phyloP scores from a whole-genome alignment of 2,797 vertebrate species.

The Ciconia nigra region DNA sequence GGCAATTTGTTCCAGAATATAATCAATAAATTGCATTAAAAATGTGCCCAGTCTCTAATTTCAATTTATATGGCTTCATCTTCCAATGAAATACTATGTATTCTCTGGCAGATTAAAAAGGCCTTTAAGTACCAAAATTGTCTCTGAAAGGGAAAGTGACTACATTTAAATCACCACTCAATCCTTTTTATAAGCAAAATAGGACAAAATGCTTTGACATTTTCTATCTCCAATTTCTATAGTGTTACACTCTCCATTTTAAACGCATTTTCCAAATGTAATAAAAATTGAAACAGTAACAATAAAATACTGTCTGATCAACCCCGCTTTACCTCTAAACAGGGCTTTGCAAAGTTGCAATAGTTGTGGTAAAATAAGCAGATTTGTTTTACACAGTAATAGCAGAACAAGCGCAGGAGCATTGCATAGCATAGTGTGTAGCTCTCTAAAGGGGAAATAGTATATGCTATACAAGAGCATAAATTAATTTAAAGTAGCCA shows the following conservation, averaged over 20 bases:
- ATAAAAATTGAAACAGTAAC: neutral
- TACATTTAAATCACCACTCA: neutral
- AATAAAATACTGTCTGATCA: neutral
- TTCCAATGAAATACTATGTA: neutral
- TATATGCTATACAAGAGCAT: neutral
- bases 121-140: neutral
- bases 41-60: neutral
- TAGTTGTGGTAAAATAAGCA: neutral
- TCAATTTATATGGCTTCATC: neutral
- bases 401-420: neutral
- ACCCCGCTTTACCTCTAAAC: neutral
- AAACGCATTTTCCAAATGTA: neutral
- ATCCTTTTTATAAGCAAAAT: neutral
- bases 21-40: neutral
- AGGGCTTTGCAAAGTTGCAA: accelerated
- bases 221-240: neutral
- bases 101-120: neutral
- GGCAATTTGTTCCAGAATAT: neutral
- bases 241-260: neutral
- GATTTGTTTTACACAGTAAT: accelerated
- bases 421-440: accelerated
- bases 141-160: neutral
- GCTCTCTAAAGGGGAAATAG: neutral
- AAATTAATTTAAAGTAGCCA: neutral
- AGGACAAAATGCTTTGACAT: no score